Conservation (phyloP, 1,140 invertebrate genomes). For the Philotrypesis tridentata region DNA sequence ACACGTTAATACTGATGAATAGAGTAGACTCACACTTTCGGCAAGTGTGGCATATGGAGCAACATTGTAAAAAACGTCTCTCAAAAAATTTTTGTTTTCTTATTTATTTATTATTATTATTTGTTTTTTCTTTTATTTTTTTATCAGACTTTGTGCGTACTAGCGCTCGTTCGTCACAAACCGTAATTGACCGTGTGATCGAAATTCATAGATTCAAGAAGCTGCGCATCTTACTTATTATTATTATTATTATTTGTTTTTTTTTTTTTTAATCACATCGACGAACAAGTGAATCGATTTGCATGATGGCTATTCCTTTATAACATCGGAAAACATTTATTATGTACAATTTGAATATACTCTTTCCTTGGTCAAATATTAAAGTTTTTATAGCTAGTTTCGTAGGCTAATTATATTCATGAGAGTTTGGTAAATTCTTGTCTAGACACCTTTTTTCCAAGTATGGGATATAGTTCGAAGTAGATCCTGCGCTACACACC, state of each 20-base stretch:
- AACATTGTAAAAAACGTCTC: constrained; percentile 40
- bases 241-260: too few relatives aligned
- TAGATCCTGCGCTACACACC: not conserved
- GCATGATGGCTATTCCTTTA: not conserved
- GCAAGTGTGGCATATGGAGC: not conserved
- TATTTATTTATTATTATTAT: not conserved
- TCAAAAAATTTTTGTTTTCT: constrained; percentile 7
- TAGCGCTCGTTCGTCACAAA: not conserved
- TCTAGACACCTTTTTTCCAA: not conserved
- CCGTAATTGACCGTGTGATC: not conserved
- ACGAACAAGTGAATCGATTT: not conserved
- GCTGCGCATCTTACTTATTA: not conserved
- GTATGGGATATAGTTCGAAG: not conserved
- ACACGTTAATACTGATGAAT: constrained; percentile 28
- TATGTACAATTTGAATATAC: constrained; percentile 12
- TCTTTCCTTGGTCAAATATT: not conserved
- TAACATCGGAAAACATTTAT: constrained; percentile 9
- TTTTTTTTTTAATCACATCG: not conserved
- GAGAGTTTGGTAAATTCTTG: not conserved
- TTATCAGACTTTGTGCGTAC: not conserved
- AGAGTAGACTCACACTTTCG: not conserved
- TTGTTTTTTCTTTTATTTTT: too few relatives aligned
- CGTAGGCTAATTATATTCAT: not conserved
- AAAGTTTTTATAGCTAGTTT: not conserved
- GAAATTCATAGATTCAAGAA: constrained; percentile 38